Conservation (phyloP, 2,888 invertebrate species). For the Hypena proboscidalis region DNA sequence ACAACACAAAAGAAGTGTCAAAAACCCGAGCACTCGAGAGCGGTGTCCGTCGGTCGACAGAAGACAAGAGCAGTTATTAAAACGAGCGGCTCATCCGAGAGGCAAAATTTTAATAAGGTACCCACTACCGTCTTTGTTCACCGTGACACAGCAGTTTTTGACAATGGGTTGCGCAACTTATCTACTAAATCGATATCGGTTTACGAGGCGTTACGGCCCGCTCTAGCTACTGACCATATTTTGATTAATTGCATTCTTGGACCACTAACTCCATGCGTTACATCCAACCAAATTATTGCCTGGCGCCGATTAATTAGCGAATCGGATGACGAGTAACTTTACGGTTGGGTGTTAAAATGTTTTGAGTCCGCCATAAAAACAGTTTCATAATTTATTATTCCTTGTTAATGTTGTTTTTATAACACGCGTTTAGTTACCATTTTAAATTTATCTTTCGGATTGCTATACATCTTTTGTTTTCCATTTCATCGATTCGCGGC, state of each 20-base stretch:
- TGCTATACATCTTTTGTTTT: conserved; percentile 24
- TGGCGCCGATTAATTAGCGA: conserved; percentile 82
- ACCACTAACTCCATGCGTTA: conserved; percentile 59
- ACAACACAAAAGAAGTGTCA: conserved; percentile 67
- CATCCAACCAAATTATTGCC: conserved; percentile 65
- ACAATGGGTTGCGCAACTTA: conserved; percentile 84
- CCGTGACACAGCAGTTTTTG: conserved; percentile 74
- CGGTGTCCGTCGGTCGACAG: conserved; percentile 62
- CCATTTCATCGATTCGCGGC: conserved; percentile 23
- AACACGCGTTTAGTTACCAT: conserved; percentile 32
- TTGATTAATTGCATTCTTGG: conserved; percentile 83
- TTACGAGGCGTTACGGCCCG: conserved; percentile 82
- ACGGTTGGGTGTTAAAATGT: conserved; percentile 66
- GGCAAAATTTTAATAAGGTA: conserved; percentile 84
- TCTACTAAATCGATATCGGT: conserved; percentile 83
- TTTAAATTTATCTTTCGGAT: conserved; percentile 24
- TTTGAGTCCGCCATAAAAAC: conserved; percentile 59
- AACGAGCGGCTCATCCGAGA: conserved; percentile 79
- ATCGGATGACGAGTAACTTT: conserved; percentile 71
- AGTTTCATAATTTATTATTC: conserved; percentile 57
- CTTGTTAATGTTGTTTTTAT: conserved; percentile 52
- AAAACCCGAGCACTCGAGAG: conserved; percentile 61
- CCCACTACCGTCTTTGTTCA: conserved; percentile 83
- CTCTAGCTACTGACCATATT: conserved; percentile 82
- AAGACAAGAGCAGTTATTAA: conserved; percentile 79